Evolutionary conservation across 2,888 invertebrate species (phyloP).

Genomic region (Disparrhopalites patrizii): DNA sequence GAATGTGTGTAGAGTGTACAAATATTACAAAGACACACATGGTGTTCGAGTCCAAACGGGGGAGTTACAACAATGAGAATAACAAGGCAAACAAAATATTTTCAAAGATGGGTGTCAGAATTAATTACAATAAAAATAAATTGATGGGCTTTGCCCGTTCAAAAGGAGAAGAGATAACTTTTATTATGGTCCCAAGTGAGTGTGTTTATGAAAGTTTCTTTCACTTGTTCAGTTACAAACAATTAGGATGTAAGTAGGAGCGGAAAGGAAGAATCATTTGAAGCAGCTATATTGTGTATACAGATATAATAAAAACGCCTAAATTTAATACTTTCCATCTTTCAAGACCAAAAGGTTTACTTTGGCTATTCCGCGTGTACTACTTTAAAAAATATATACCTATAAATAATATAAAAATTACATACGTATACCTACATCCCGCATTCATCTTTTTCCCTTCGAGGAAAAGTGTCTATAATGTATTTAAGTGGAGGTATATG

Average conservation of each 20-base stretch:
- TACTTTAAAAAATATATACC: too few species aligned
- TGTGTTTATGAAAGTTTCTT: constrained; percentile 1
- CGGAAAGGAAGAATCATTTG: neutral
- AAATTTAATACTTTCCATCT: neutral
- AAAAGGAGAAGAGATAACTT: neutral
- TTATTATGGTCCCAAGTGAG: neutral
- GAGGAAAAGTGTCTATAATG: too few species aligned
- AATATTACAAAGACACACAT: neutral
- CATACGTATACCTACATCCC: too few species aligned
- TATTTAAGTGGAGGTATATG: too few species aligned
- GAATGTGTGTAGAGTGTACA: neutral
- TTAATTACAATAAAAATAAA: constrained; percentile 17
- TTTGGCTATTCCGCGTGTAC: too few species aligned
- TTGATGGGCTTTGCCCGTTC: constrained; percentile 10
- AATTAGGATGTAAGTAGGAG: neutral
- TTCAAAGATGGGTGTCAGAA: constrained; percentile 2
- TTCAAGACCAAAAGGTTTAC: too few species aligned
- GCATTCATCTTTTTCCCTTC: too few species aligned
- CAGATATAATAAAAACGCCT: neutral
- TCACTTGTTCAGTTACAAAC: neutral
- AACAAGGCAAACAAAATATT: neutral
- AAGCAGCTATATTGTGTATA: too few species aligned
- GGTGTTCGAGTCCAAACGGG: neutral
- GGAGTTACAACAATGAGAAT: neutral
- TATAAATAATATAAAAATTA: too few species aligned